Evolutionary conservation across 1,140 invertebrate species (phyloP).

Genomic region (Dreissena polymorpha): DNA sequence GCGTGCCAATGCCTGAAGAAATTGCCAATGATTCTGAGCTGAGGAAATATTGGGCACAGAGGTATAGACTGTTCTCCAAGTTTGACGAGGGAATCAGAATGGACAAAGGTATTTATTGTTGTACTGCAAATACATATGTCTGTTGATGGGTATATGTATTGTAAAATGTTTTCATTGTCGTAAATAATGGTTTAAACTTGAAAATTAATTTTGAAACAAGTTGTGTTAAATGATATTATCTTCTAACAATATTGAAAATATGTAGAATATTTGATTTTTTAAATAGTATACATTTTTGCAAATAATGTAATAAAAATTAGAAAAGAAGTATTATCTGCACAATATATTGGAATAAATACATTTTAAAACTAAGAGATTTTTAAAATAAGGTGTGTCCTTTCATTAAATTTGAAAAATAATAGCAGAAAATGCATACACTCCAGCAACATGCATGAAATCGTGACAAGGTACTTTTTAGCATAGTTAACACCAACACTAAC

Average conservation of each 20-base stretch:
- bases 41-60: slow-evolving; percentile 92
- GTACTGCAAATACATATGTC: not conserved
- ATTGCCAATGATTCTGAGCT: slow-evolving; percentile 85
- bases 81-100: slow-evolving; percentile 94
- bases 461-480: too few relatives aligned
- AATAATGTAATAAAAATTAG: too few relatives aligned
- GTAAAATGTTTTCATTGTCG: slow-evolving; percentile 1
- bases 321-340: too few relatives aligned
- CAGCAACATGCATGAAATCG: too few relatives aligned
- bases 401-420: too few relatives aligned
- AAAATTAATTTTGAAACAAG: not conserved
- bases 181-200: not conserved
- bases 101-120: slow-evolving; percentile 82
- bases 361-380: too few relatives aligned
- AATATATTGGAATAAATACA: too few relatives aligned
- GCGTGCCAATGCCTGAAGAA: slow-evolving; percentile 83
- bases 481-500: not conserved
- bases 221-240: too few relatives aligned
- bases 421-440: too few relatives aligned
- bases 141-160: not conserved
- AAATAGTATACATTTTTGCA: too few relatives aligned
- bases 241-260: not conserved
- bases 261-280: too few relatives aligned
- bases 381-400: too few relatives aligned
- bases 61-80: slow-evolving; percentile 92